Conservation (phyloP, 2,113 vertebrate species). For the Myotis brandtii region DNA sequence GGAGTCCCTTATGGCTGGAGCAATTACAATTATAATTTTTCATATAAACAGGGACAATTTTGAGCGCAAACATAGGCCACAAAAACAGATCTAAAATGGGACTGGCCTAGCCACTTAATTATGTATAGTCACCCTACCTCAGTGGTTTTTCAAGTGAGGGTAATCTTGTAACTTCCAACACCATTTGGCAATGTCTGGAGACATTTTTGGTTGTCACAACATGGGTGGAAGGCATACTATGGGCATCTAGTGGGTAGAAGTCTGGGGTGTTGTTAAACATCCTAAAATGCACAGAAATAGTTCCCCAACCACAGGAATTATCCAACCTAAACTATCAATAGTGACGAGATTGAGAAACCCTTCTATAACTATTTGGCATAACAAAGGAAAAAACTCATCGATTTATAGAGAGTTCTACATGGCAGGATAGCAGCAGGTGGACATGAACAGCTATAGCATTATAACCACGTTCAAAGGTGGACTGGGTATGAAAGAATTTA, state of each 20-base stretch:
- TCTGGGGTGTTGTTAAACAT: neutral
- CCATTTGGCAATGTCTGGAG: neutral
- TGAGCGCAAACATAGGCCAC: conserved; percentile 24
- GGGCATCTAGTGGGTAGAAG: neutral
- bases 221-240: neutral
- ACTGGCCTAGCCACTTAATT: neutral
- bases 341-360: neutral
- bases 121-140: neutral
- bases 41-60: neutral
- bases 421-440: neutral
- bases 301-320: neutral
- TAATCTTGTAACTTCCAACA: neutral
- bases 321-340: neutral
- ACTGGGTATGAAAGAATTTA: neutral
- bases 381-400: neutral
- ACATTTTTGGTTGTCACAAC: neutral
- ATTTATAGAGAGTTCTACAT: neutral
- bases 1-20: conserved; percentile 20
- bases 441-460: neutral
- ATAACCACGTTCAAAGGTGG: neutral
- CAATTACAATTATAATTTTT: conserved; percentile 52
- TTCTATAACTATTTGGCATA: neutral
- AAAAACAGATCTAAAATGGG: neutral
- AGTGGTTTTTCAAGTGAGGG: neutral
- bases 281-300: neutral